Evolutionary conservation across 2,797 vertebrate species (phyloP).

Genomic region (Tangara arthus): DNA sequence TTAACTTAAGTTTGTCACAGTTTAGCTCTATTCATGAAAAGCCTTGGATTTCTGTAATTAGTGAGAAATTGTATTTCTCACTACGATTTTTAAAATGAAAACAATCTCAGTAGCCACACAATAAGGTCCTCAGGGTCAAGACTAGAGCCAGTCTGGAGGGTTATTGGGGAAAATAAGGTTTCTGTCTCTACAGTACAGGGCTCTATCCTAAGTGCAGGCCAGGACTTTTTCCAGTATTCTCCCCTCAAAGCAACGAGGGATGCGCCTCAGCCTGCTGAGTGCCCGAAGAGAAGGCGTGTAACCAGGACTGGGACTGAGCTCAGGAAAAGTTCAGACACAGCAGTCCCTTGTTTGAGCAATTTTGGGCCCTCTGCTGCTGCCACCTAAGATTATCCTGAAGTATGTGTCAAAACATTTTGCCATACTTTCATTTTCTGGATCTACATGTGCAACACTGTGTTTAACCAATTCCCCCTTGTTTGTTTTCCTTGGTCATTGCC

Average conservation of each 20-base stretch:
- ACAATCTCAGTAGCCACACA: not conserved
- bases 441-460: not conserved
- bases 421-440: not conserved
- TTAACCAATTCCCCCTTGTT: not conserved
- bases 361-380: not conserved
- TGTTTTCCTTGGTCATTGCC: not conserved
- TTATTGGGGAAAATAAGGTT: not conserved
- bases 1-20: not conserved
- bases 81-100: not conserved
- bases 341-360: not conserved
- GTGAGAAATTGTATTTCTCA: not conserved
- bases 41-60: not conserved
- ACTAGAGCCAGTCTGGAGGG: not conserved
- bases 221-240: not conserved
- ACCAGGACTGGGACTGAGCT: not conserved
- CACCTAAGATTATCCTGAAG: not conserved
- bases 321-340: not conserved
- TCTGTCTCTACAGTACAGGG: not conserved
- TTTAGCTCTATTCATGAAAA: not conserved
- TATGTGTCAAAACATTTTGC: not conserved
- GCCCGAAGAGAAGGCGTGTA: fast-evolving
- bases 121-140: not conserved
- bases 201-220: not conserved
- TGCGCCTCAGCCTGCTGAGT: not conserved
- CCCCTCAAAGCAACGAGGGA: too few relatives aligned